Evolutionary conservation across 2,797 vertebrate genomes (phyloP), one percentile per base, ranked within the genome.

Genomic region (Babyrousa celebensis): DNA sequence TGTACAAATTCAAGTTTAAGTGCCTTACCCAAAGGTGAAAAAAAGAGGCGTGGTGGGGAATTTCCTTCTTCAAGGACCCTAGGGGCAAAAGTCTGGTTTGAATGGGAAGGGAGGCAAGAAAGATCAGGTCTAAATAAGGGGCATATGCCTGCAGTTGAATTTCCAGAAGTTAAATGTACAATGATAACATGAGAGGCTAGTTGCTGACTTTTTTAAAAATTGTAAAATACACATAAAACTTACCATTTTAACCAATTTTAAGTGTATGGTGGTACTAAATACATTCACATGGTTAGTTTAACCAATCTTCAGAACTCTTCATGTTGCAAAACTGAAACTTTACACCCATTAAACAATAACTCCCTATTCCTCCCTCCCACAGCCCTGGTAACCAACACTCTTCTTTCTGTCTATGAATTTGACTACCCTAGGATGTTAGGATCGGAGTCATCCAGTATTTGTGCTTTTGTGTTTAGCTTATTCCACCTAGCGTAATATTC

Each of bases 161-260:
- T 96, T 82, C 52, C 40, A 1, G 20, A 54, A 71, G 40, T 91
- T 85, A 86, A 91, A 91, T 90, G 25, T 16, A 75, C 14, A 58
- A 95, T 54, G n/a, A 89, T 68, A 91, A 92, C 58, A 82, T 15
- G 88, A 77, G 29, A 91, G 85, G 23, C n/a, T 97, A 65, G 71
- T 29, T 60, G 43, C 27, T 91, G 23, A 75, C 82, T 78, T 63
- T 74, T 89, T 56, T 1, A 2, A n/a, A 67, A 65, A 71, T 62
- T 62, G 21, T 62, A 60, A 94, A 79, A 91, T 67, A 72, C 40
- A 85, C 52, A 86, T 72, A 93, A 89, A 83, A 85, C 36, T 15
- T 40, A 58, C 15, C 62, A 71, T 79, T 29, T 60, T 83, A 83
- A 62, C 36, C 72, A 71, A 43, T 82, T 72, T 54, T 48, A 75